A percentile compares a stretch with the other conserved stretches of the same genome.
Conservation (phyloP, 2,888 invertebrate species). For the Megalurothrips usitatus region DNA sequence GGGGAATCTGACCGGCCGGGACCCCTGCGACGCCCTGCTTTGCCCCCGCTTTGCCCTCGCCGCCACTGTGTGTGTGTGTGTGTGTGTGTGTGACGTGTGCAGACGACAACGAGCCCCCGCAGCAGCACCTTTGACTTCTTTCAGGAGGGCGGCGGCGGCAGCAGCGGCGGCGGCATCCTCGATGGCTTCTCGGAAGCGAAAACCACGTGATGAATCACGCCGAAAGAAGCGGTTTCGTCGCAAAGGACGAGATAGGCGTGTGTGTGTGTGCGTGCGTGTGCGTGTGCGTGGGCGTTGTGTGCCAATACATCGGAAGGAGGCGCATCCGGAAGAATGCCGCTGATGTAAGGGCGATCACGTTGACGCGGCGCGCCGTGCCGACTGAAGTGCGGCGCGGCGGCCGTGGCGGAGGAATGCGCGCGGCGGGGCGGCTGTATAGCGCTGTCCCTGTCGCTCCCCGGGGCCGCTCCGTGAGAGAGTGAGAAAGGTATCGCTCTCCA, state of each 20-base stretch:
- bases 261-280: neutral
- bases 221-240: neutral
- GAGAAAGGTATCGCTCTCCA: no score
- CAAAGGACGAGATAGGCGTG: neutral
- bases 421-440: no score
- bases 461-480: no score
- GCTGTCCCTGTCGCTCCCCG: no score
- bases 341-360: no score
- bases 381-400: no score
- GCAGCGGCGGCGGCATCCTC: neutral
- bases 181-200: conserved; percentile 12
- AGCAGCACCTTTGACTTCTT: neutral
- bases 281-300: neutral
- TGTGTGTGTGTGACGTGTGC: neutral
- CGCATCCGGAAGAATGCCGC: no score
- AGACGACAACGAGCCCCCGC: neutral
- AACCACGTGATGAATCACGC: neutral
- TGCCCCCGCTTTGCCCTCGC: no score
- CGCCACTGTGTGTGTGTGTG: no score
- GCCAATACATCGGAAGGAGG: no score
- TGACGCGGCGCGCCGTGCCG: no score
- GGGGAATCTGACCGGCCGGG: neutral
- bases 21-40: neutral
- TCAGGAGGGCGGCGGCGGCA: neutral
- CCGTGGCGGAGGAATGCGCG: neutral